These are phyloP conservation scores for Hydrotaea cyrtoneurina DNA, from an alignment of 2,888 invertebrate species.

Conservation along the genomic window DNA sequence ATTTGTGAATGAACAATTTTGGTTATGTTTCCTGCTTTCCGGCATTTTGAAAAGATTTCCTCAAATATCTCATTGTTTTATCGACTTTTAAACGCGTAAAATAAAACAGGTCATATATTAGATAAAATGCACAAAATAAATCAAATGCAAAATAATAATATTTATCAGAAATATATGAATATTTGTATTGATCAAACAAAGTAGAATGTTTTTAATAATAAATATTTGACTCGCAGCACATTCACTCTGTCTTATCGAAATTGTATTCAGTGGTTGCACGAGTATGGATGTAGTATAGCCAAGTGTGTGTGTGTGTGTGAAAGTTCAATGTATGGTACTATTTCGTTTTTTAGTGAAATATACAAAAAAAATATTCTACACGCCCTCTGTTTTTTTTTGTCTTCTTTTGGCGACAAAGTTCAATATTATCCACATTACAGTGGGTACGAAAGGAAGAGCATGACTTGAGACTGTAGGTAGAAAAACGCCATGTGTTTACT, in stretches of 20 bases:
- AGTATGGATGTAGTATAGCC: background rate
- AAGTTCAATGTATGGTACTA: background rate
- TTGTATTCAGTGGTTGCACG: background rate
- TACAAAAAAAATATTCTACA: constrained; percentile 46
- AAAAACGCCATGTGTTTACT: too few relatives aligned
- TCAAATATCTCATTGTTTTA: too few relatives aligned
- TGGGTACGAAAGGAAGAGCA: background rate
- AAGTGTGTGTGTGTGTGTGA: background rate
- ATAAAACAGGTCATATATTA: background rate
- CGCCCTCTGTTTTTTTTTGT: constrained; percentile 61
- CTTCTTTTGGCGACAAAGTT: constrained; percentile 42
- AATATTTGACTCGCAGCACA: background rate
- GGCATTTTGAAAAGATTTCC: too few relatives aligned
- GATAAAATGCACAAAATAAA: background rate
- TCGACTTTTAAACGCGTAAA: too few relatives aligned
- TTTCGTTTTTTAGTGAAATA: constrained; percentile 11
- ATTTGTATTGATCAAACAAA: constrained; percentile 63
- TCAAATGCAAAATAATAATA: background rate
- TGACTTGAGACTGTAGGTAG: too few relatives aligned
- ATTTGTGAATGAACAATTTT: too few relatives aligned
- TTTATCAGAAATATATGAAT: constrained; percentile 52
- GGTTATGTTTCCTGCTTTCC: too few relatives aligned
- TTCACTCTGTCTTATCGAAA: background rate
- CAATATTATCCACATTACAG: constrained; percentile 41
- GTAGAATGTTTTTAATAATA: constrained; percentile 9